phyloP scores from a whole-genome alignment of 1,140 invertebrate genomes.

The Archegozetes longisetosus region DNA sequence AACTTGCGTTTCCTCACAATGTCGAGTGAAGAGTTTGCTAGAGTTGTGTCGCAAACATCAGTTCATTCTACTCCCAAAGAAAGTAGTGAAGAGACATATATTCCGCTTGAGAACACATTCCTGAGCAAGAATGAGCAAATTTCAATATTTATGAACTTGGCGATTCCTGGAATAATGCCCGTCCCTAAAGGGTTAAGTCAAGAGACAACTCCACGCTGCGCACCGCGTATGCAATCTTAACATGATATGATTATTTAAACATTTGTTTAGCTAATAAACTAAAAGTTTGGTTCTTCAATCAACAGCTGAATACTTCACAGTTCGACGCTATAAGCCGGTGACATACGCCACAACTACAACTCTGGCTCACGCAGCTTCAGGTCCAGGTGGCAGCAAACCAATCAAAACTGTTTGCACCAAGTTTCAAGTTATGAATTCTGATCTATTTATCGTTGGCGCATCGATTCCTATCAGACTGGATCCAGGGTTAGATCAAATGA shows the following conservation, averaged over 20 bases:
- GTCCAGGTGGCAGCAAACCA: constrained; percentile 8
- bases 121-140: constrained; percentile 23
- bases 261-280: no score
- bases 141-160: constrained; percentile 25
- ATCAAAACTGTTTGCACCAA: constrained; percentile 19
- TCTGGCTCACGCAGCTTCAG: background rate
- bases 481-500: constrained; percentile 11
- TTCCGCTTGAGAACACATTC: constrained; percentile 8
- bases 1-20: constrained; percentile 23
- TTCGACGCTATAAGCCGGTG: constrained; percentile 21
- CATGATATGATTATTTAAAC: no score
- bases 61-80: background rate
- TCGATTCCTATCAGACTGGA: constrained; percentile 23
- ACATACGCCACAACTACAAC: constrained; percentile 19
- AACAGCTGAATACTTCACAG: constrained; percentile 23
- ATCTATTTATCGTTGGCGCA: constrained; percentile 23
- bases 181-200: constrained; percentile 22
- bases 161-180: constrained; percentile 23
- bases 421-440: constrained; percentile 22
- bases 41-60: constrained; percentile 15
- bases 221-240: constrained; percentile 16
- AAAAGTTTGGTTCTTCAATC: no score
- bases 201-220: constrained; percentile 20
- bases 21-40: constrained; percentile 24
- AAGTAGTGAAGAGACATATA: background rate